Evolutionary conservation across 23 tunicate genomes (phyloP), one percentile per base, ranked within the genome.

Genomic region (Halocynthia roretzi): DNA sequence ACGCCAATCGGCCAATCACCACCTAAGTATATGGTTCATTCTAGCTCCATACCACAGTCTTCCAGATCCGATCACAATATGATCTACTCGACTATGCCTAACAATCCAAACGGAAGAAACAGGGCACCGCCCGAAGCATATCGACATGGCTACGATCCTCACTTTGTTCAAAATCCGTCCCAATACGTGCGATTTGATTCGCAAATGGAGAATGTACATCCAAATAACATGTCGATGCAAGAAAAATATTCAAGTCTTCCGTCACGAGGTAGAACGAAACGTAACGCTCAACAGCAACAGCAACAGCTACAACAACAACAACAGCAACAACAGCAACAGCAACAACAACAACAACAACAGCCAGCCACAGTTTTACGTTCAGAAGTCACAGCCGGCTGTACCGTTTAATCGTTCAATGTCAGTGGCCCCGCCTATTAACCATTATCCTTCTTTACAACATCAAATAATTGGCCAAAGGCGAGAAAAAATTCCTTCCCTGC

Each of bases 401-500:
- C 82, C 82, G 8, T 20, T 14, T 7, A 56, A 17, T 23, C 49
- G 67, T 2, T 44, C n/a, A 2, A 48, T 48, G 57, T 14, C 76
- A 10, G 50, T 22, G 7, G 23, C 79, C 0, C 88, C 81, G n/a
- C 84, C 84, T 8, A 62, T 53, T 40, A 85, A 80, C 67, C 77
- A 85, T 56, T 85, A 72, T 50, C 76, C 80, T 8, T 80, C 90
- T n/a, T 64, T 85, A 76, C 90, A 80, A 62, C 80, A 67, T 18
- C 56, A 71, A 7, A 80, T 54, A 21, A 54, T 74, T 74, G 78
- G 56, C 10, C 78, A 74, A 18, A 74, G 78, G 56, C 23, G 56
- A n/a, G 56, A 54, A 54, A 54, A 74, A 19, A 62, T 74, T 10
- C 78, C 78, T 8, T 22, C 78, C 23, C 78, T 64, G 18, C 19